Base-by-base conservation (phyloP, 2,888 invertebrate genomes). In the Cheilosia variabilis region DNA sequence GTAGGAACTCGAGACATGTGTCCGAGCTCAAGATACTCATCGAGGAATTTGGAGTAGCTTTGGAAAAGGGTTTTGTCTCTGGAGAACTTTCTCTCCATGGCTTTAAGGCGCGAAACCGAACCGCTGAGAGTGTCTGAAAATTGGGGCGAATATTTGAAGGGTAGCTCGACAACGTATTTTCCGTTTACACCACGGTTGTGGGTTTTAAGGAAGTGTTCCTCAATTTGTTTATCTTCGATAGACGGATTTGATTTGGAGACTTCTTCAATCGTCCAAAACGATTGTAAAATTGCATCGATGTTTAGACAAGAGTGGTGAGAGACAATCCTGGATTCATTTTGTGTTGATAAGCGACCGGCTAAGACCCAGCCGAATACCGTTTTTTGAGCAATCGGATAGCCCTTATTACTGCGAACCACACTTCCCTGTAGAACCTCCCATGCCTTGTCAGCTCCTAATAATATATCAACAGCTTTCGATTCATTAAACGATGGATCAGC, bases 21-120 rank as follows among this genome's bases (percentile, higher is more conserved):
- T 10, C 58, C 34, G 9, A 58, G 37, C 15, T 34, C 7, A 19
- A 58, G 37, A 41, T 58, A 37, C n/a, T 58, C 58, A 10, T 58
- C 15, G 41, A 22, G 41, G 15, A 58, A 37, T 10, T 57, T 17
- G 37, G 57, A 57, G n/a, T 57, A 57, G 9, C 10, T 5, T 19
- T 58, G 13, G 22, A 37, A 58, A 15, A 58, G 58, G 2, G 9
- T 41, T 22, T 58, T 37, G 22, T 58, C 22, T 19, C 27, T 58
- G 13, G 5, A 19, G 58, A 58, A 43, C 6, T 2, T 37, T 19
- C 22, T 58, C 15, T 58, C 58, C 34, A 57, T 57, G 13, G 22
- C 6, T 24, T 41, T 41, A 10, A 58, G 41, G 13, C 58, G 37
- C 2, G 57, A 57, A 19, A 57, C 57, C 10, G 58, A n/a, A n/a